A percentile compares a stretch with the other conserved stretches of the same genome.
Evolutionary conservation across 1,140 invertebrate genomes (phyloP).

Genomic region (Phenacoccus solenopsis): DNA sequence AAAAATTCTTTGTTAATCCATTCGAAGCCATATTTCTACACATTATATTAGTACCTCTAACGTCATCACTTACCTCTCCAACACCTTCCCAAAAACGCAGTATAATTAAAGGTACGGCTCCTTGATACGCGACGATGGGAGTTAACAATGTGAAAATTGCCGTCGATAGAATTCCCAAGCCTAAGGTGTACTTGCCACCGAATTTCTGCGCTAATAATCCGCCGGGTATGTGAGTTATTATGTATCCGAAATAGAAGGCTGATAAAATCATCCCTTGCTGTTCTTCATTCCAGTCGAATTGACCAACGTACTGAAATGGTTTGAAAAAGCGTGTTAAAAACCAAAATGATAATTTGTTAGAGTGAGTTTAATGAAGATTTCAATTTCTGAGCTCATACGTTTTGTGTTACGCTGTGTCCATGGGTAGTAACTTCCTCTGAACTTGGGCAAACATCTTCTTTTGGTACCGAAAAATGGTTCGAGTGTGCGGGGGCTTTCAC

Average conservation of each 20-base stretch:
- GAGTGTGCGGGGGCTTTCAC: slow-evolving; percentile 31
- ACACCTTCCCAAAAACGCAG: slow-evolving; percentile 53
- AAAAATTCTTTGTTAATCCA: neutral
- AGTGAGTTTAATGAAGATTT: no score
- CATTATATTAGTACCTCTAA: no score
- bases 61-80: slow-evolving; percentile 40
- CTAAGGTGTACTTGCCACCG: slow-evolving; percentile 42
- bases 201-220: slow-evolving; percentile 42
- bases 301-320: slow-evolving; percentile 32
- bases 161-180: slow-evolving; percentile 36
- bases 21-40: no score
- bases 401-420: no score
- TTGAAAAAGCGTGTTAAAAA: no score
- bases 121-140: slow-evolving; percentile 41
- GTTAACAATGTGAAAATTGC: slow-evolving; percentile 56
- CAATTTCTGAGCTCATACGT: no score
- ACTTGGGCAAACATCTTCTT: neutral
- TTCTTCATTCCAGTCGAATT: slow-evolving; percentile 34
- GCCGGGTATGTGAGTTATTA: slow-evolving; percentile 44
- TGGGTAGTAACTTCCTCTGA: neutral
- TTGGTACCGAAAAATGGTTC: neutral
- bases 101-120: slow-evolving; percentile 42
- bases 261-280: slow-evolving; percentile 43
- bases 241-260: slow-evolving; percentile 49
- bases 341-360: no score